Percentiles rank a stretch among this genome's conserved stretches.
Evolutionary conservation across 2,888 invertebrate species (phyloP).

Genomic region (Petrolisthes manimaculis): DNA sequence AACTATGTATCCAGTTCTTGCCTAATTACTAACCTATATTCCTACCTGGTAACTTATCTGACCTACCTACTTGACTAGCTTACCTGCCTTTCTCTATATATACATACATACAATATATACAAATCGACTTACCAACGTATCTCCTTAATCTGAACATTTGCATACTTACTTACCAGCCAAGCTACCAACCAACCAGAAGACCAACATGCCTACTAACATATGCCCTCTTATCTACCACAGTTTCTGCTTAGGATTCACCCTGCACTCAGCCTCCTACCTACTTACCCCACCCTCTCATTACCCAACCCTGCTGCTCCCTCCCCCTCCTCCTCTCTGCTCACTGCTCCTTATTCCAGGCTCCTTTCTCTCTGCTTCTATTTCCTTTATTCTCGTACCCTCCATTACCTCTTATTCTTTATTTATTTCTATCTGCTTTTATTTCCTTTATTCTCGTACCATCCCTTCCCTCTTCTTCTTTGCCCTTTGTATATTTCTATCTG

Average conservation of each 20-base stretch:
- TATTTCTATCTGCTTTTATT: no score
- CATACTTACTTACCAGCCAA: not conserved
- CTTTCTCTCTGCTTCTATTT: not conserved
- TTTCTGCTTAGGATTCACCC: not conserved
- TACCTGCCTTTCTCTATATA: not conserved
- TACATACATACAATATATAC: not conserved
- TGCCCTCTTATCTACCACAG: not conserved
- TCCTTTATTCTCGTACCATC: not conserved
- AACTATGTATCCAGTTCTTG: not conserved
- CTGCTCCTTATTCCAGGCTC: not conserved
- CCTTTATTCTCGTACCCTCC: no score
- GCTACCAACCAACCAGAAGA: not conserved
- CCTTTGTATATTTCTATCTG: not conserved
- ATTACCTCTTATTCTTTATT: no score
- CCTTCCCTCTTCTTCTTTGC: not conserved
- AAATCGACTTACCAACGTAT: not conserved
- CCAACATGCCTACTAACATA: not conserved
- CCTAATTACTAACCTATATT: no score
- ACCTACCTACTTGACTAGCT: not conserved
- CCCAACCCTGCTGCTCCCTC: conserved; percentile 6
- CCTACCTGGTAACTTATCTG: conserved; percentile 1
- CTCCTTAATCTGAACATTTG: not conserved
- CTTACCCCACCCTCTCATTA: not conserved
- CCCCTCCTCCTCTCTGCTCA: not conserved
- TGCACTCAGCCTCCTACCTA: not conserved